These are phyloP conservation scores for Drosophila siamana DNA, from an alignment of 2,888 invertebrate species.

Conservation along the genomic window DNA sequence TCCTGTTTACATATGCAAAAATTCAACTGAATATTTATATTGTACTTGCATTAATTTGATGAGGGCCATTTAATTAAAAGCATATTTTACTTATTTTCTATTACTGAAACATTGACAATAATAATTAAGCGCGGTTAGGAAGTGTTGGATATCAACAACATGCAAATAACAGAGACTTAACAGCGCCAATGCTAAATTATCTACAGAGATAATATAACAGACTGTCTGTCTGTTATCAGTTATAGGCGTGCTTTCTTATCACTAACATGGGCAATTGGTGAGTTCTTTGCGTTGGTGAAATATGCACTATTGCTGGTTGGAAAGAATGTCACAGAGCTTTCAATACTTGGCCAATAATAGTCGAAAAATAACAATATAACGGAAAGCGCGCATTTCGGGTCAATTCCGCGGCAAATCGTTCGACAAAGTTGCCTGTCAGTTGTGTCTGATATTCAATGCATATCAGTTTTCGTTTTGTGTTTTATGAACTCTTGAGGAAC, in stretches of 20 bases:
- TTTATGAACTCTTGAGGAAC: conserved; percentile 9
- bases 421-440: conserved; percentile 7
- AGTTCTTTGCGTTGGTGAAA: conserved; percentile 52
- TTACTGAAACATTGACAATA: too few relatives aligned
- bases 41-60: too few relatives aligned
- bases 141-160: not conserved
- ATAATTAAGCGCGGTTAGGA: too few relatives aligned
- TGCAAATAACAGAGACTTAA: conserved; percentile 26
- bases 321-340: conserved; percentile 54
- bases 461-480: conserved; percentile 31
- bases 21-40: too few relatives aligned
- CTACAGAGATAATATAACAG: conserved; percentile 2
- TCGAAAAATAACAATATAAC: conserved; percentile 54
- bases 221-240: conserved; percentile 19
- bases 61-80: too few relatives aligned
- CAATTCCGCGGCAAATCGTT: conserved; percentile 14
- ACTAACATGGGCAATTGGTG: conserved; percentile 59
- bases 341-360: conserved; percentile 59
- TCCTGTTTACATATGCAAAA: too few relatives aligned
- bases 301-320: conserved; percentile 1
- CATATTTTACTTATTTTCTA: too few relatives aligned
- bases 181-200: not conserved
- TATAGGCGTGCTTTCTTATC: conserved; percentile 65
- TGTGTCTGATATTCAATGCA: conserved; percentile 14
- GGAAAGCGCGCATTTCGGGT: conserved; percentile 37